Evolutionary conservation across 2,797 vertebrate species (phyloP), one percentile per base, ranked within the genome.

Genomic region (Xiphorhynchus erythropygius): DNA sequence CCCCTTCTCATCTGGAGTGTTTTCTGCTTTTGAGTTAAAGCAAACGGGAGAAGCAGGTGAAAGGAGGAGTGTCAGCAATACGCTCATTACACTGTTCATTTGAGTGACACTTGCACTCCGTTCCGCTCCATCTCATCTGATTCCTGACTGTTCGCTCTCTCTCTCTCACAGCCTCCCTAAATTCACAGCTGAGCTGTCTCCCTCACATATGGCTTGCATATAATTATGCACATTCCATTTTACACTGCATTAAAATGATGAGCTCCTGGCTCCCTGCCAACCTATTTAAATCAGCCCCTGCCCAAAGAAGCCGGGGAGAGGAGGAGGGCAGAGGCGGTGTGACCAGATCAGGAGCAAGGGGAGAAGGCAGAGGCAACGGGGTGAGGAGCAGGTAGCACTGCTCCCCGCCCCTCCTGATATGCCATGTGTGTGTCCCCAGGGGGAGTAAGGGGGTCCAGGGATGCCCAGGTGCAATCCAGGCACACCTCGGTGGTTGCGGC

Each of bases 221-320:
- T 98, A 97, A 98, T 98, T 98, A 98, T 98, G 98, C 97, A 97
- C 97, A 98, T 98, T 98, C 97, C 97, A 97, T 98, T 98, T 98
- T 98, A 98, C 97, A 97, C 97, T 98, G 98, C 98, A 98, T 98
- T 98, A 98, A 98, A 98, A 98, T 98, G 97, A 98, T 98, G 98
- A 98, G 97, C 95, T 98, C 91, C 94, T 98, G 98, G 98, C 97
- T 97, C 92, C 87, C 87, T 88, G 98, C 98, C 98, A 98, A 95
- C 96, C 96, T 96, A 97, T 98, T 98, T 98, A 97, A 97, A 97
- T 98, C 97, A 96, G 97, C 96, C 97, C 97, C 90, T 92, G 93
- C 94, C 94, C 87, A 3, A 93, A 90, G 94, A 94, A 97, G 96
- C 94, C 7, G 28, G 87, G 95, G 89, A 93, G 92, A 96, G 91